Base-by-base conservation (phyloP, 2,888 invertebrate genomes). In the Ichneumoninae sp. region DNA sequence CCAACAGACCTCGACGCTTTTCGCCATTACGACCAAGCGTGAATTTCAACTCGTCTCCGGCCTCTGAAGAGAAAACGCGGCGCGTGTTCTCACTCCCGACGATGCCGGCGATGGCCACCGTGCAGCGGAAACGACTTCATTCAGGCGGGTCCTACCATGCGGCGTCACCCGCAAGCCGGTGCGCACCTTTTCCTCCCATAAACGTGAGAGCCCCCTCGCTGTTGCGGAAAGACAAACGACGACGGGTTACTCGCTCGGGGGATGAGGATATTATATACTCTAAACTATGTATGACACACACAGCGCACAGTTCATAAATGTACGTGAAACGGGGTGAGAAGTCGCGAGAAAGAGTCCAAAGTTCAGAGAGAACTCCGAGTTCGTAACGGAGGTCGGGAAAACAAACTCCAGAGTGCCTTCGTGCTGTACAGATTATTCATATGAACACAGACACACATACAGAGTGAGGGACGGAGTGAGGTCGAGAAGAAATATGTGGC, bases 321-420 rank as follows among this genome's bases (percentile, higher is more conserved):
- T 36, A 50, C 36, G 78, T 47, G 69, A 52, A 66, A 66, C 54
- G 16, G 44, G 54, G 68, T 52, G 75, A 75, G 52, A 63, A 75
- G 71, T 68, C 81, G 69, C 16, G 76, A 22, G 52, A 78, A 78
- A 75, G 81, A 85, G 81, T 76, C 71, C 71, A 82, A 82, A 81
- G 81, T 82, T 81, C 75, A 75, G 75, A 69, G 30, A 75, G 52
- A 78, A 75, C 66, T 79, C 22, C 16, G 44, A 0, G 40, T 52
- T 52, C 70, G 70, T 47, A 4, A 30, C 65, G 2, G 36, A 69
- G 44, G 60, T 70, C 60, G 33, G n/a, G 70, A 63, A 74, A 74
- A 57, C 68, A 68, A 54, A 54, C 76, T 57, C 16, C 13, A 10
- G 40, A n/a, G 68, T 66, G 54, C n/a, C 69, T 69, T 50, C 44